Conservation (phyloP, 2,888 invertebrate genomes). For the Caenorhabditis zanzibari region DNA sequence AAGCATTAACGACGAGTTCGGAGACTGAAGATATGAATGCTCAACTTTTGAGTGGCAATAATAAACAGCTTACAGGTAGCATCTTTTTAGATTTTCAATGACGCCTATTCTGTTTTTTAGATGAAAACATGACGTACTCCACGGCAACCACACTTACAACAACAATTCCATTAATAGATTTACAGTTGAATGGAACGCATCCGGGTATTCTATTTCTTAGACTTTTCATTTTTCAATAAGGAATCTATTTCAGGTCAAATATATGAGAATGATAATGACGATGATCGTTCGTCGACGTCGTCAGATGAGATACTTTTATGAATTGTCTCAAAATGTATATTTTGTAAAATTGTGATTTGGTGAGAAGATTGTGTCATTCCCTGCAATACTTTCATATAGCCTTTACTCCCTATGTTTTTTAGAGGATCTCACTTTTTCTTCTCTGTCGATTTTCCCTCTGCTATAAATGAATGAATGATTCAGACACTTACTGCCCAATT, state of each 20-base stretch:
- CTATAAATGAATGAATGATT: slow-evolving; percentile 33
- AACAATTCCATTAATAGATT: slow-evolving; percentile 75
- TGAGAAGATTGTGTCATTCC: slow-evolving; percentile 47
- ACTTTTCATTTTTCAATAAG: neutral
- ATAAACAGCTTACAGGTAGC: slow-evolving; percentile 41
- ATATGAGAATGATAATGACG: slow-evolving; percentile 64
- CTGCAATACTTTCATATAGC: slow-evolving; percentile 28
- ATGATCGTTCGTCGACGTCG: slow-evolving; percentile 68
- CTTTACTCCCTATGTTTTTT: slow-evolving; percentile 30
- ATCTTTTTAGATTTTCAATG: too few species aligned
- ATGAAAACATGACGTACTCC: slow-evolving; percentile 71
- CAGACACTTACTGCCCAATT: slow-evolving; percentile 24
- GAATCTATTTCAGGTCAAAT: slow-evolving; percentile 64
- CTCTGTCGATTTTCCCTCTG: neutral
- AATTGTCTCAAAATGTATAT: slow-evolving; percentile 34
- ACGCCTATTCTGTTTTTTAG: slow-evolving; percentile 6
- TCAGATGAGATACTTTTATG: slow-evolving; percentile 74
- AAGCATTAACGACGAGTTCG: slow-evolving; percentile 22
- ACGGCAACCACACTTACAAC: slow-evolving; percentile 75
- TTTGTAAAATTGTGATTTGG: slow-evolving; percentile 63
- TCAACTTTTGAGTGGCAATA: slow-evolving; percentile 37
- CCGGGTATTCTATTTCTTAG: slow-evolving; percentile 64
- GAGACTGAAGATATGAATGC: slow-evolving; percentile 58
- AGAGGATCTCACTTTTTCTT: slow-evolving; percentile 58
- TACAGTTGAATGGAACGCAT: slow-evolving; percentile 69